Evolutionary conservation across 2,888 invertebrate genomes (phyloP), one percentile per base, ranked within the genome.

Genomic region (Rapana venosa): DNA sequence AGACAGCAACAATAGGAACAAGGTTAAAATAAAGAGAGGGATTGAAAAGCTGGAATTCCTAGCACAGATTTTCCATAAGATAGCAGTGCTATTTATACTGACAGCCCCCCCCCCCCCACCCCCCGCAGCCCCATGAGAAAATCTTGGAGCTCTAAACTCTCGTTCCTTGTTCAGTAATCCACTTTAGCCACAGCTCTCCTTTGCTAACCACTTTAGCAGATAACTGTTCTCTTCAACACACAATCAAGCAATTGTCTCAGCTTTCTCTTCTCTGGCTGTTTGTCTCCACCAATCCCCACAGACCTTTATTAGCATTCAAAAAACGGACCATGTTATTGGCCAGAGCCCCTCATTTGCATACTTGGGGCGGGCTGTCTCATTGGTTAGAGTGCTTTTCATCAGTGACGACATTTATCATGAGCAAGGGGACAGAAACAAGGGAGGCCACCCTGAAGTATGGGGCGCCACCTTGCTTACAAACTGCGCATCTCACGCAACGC

Each of bases 401-500:
- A 83, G 47, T 47, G 81, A 15, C 81, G 81, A 83, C 81, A 83
- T 83, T 30, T 83, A 83, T 83, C 81, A 47, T 83, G 81, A 83
- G 81, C 36, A 17, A 30, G 47, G 22, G 22, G 81, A 83, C 81
- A 83, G 81, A 83, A 47, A 36, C 81, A 83, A 83, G 81, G 81
- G 81, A 83, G 22, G 47, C 36, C 81, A 83, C 81, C 26, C 36
- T 83, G 5, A 83, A 47, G 36, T 47, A 47, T 22, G 35, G 81
- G 81, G 81, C 81, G 81, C 81, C 81, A 83, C 47, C 81, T 47
- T 83, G 81, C 81, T 47, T 83, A 83, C 81, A 83, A 83, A 83
- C 26, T 83, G 81, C 81, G 4, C 81, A 83, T 83, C 81, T 83
- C 81, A 83, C 81, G 81, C 81, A 36, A 83, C 20, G 26, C 17